These are phyloP conservation scores for Pectinophora gossypiella DNA, from an alignment of 1,140 invertebrate species.

Conservation along the genomic window DNA sequence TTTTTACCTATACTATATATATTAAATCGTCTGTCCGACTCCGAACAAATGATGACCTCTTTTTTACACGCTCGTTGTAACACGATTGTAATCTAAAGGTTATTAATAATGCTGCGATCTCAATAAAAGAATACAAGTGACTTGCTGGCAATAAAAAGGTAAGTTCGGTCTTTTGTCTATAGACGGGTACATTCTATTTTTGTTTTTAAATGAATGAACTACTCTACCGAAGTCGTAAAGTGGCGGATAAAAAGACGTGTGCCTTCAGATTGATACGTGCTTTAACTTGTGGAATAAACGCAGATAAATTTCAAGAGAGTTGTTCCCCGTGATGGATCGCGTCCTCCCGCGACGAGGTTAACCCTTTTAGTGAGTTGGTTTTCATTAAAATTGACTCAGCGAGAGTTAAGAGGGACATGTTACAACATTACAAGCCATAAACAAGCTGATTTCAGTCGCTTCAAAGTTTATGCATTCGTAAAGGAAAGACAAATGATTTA, in stretches of 20 bases:
- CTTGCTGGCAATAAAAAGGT: conserved; percentile 13
- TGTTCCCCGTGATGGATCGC: conserved; percentile 59
- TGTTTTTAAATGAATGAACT: conserved; percentile 35
- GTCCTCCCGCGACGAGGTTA: conserved; percentile 38
- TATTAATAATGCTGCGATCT: conserved; percentile 30
- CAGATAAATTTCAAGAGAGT: conserved; percentile 67
- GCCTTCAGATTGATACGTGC: conserved; percentile 39
- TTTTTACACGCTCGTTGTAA: conserved; percentile 30
- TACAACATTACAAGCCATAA: too few species aligned
- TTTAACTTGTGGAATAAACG: conserved; percentile 47
- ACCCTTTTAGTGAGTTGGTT: conserved; percentile 48
- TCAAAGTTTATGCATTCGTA: too few species aligned
- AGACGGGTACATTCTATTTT: conserved; percentile 41
- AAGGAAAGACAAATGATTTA: too few species aligned
- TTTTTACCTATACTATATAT: conserved; percentile 22
- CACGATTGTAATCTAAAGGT: conserved; percentile 37
- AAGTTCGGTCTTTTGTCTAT: conserved; percentile 17
- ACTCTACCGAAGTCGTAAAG: conserved; percentile 30
- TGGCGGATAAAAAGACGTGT: conserved; percentile 40
- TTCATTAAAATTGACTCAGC: too few species aligned
- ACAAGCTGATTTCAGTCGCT: too few species aligned
- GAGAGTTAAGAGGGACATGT: too few species aligned
- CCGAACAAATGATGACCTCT: conserved; percentile 47
- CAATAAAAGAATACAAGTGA: conserved; percentile 20
- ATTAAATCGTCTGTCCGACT: conserved; percentile 35